Evolutionary conservation across 2,888 invertebrate species (phyloP).

Genomic region (Physocephala rufipes): DNA sequence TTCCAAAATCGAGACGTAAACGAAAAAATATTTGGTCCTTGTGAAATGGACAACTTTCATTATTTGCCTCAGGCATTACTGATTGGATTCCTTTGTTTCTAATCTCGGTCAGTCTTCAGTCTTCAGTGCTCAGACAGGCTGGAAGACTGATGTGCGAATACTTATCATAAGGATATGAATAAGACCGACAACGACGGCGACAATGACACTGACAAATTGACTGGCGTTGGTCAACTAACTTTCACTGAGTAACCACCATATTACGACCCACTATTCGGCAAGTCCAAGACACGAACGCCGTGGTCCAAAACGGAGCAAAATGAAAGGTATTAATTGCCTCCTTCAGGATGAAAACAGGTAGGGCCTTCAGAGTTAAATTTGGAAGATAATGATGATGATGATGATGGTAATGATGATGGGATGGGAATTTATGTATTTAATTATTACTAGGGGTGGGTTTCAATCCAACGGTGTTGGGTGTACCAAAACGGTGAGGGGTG

Average conservation of each 20-base stretch:
- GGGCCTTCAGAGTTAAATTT: neutral
- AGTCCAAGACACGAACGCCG: neutral
- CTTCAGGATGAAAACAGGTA: no score
- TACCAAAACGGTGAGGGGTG: neutral
- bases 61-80: constrained; percentile 8
- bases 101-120: neutral
- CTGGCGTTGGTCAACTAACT: constrained; percentile 49
- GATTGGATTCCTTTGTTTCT: constrained; percentile 9
- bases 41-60: constrained; percentile 3
- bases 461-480: neutral
- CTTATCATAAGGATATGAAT: no score
- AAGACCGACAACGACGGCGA: constrained; percentile 38
- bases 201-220: constrained; percentile 58
- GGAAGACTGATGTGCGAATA: neutral
- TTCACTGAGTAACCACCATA: constrained; percentile 31
- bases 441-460: neutral
- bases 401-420: neutral
- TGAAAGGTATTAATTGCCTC: constrained; percentile 36
- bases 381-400: constrained; percentile 15
- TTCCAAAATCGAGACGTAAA: neutral
- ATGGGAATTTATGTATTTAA: neutral
- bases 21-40: neutral
- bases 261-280: no score
- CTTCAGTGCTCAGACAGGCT: neutral
- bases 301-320: neutral